These are phyloP conservation scores for Psettodes erumei DNA, from an alignment of 2,113 vertebrate genomes.

Conservation along the genomic window DNA sequence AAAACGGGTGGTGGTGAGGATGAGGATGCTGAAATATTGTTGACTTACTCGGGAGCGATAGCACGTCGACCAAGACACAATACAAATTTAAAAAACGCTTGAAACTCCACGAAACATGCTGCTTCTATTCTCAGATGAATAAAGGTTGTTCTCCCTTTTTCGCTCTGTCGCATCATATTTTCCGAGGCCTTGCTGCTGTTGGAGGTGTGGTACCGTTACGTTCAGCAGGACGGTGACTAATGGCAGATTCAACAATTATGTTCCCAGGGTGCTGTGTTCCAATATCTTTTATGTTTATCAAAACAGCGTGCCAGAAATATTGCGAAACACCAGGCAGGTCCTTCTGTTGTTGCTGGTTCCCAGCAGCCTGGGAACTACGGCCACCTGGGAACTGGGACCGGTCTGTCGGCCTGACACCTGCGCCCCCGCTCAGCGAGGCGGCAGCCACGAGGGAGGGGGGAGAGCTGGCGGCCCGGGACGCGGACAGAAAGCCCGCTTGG, in stretches of 20 bases:
- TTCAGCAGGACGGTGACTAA: not conserved
- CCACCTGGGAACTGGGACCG: constrained; percentile 29
- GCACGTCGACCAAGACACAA: not conserved
- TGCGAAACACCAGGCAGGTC: not conserved
- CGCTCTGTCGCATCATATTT: not conserved
- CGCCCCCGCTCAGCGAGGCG: constrained; percentile 37
- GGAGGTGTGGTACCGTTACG: constrained; percentile 13
- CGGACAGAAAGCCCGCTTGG: not conserved
- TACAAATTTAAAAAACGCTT: too few species aligned
- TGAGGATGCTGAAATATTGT: not conserved
- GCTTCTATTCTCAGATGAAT: not conserved
- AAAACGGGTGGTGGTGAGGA: not conserved
- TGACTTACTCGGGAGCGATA: not conserved
- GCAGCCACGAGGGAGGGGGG: constrained; percentile 42
- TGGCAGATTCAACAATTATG: not conserved
- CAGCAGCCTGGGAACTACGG: constrained; percentile 29
- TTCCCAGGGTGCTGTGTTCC: not conserved
- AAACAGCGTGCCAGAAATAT: not conserved
- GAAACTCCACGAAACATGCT: not conserved
- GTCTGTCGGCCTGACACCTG: constrained; percentile 63
- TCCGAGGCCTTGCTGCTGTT: not conserved
- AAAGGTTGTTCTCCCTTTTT: not conserved
- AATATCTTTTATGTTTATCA: not conserved
- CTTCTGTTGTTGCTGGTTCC: constrained; percentile 27
- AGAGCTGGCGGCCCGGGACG: not conserved